These are phyloP conservation scores for Biston betularia DNA, from an alignment of 2,888 invertebrate species.

Conservation along the genomic window DNA sequence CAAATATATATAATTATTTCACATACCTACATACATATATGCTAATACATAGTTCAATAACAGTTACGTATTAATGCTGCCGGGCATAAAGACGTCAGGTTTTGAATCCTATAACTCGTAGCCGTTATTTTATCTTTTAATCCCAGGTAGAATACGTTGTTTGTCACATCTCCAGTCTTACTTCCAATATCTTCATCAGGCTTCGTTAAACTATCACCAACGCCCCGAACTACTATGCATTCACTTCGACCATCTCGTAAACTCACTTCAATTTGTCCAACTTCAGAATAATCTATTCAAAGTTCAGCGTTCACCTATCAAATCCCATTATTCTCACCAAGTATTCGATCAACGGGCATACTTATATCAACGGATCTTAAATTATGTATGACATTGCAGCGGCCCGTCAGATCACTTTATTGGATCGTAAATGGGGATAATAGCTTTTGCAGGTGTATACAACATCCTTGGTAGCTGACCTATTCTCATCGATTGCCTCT, in stretches of 20 bases:
- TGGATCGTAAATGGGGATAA: slow-evolving; percentile 65
- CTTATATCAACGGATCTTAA: slow-evolving; percentile 56
- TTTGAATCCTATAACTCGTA: neutral
- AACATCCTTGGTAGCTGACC: slow-evolving; percentile 46
- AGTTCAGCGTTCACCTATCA: slow-evolving; percentile 30
- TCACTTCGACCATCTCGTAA: slow-evolving; percentile 22
- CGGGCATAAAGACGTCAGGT: too few relatives aligned
- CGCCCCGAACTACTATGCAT: slow-evolving; percentile 23
- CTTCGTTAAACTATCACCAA: slow-evolving; percentile 21
- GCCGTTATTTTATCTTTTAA: neutral
- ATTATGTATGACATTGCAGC: slow-evolving; percentile 73
- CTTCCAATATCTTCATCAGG: slow-evolving; percentile 12
- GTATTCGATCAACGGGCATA: slow-evolving; percentile 25
- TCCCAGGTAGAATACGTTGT: neutral
- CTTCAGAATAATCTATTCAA: slow-evolving; percentile 27
- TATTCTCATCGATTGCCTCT: slow-evolving; percentile 36
- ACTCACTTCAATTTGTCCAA: slow-evolving; percentile 26
- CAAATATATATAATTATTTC: too few relatives aligned
- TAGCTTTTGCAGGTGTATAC: slow-evolving; percentile 63
- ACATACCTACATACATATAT: too few relatives aligned
- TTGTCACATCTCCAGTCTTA: neutral
- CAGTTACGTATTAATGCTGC: too few relatives aligned
- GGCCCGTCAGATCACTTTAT: slow-evolving; percentile 69
- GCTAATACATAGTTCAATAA: too few relatives aligned
- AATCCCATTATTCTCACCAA: slow-evolving; percentile 28